These are phyloP conservation scores for Lichenostomus cassidix DNA, from an alignment of 2,113 vertebrate species.

Conservation along the genomic window DNA sequence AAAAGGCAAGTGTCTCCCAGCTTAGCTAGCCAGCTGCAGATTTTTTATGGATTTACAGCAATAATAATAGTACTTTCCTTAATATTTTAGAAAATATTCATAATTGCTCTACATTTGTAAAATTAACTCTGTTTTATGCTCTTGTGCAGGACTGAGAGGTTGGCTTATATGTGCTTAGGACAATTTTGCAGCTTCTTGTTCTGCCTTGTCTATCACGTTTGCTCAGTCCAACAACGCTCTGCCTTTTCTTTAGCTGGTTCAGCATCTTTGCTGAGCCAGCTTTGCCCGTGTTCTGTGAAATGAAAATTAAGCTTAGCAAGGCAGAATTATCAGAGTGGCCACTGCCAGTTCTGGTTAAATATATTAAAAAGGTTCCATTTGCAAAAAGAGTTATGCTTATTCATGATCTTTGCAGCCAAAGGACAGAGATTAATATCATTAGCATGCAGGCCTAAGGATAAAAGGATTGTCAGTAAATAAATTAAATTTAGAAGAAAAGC, in stretches of 20 bases:
- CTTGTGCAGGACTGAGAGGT: background rate
- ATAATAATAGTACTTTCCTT: background rate
- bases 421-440: background rate
- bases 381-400: conserved; percentile 2
- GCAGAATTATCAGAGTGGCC: background rate
- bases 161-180: background rate
- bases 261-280: background rate
- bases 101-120: background rate
- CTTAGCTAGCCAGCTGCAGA: background rate
- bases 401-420: background rate
- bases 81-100: background rate
- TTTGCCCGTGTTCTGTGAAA: background rate
- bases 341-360: conserved; percentile 5
- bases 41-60: background rate
- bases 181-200: background rate
- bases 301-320: background rate
- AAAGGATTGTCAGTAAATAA: background rate
- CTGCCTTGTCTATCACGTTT: background rate
- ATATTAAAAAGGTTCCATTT: background rate
- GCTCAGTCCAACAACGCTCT: background rate
- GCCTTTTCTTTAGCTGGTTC: background rate
- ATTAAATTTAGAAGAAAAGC: background rate
- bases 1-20: background rate
- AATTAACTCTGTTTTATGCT: background rate
- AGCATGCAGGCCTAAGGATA: background rate